Evolutionary conservation across 2,888 invertebrate genomes (phyloP).

Genomic region (Phortica magna): DNA sequence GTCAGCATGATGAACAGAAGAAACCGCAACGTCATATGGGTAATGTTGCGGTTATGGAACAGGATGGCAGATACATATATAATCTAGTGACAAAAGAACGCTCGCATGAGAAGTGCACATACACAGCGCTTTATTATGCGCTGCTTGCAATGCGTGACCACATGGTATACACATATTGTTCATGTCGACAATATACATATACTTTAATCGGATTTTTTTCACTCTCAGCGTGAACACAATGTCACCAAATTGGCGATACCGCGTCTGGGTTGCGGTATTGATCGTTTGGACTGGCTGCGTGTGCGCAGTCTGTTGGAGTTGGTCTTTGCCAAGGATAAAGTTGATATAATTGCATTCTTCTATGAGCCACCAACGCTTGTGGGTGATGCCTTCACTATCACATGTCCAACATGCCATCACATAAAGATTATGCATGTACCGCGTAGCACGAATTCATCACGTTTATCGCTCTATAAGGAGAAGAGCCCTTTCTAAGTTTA

Average conservation of each 20-base stretch:
- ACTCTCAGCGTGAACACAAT: constrained; percentile 74
- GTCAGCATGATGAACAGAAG: constrained; percentile 67
- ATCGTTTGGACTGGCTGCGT: constrained; percentile 81
- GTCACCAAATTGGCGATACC: constrained; percentile 82
- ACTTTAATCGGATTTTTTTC: neutral
- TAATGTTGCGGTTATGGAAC: constrained; percentile 79
- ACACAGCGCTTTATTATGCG: constrained; percentile 78
- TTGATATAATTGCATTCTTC: constrained; percentile 80
- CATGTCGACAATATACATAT: neutral
- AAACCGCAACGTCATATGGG: constrained; percentile 75
- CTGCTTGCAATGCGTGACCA: constrained; percentile 75
- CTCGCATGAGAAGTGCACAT: constrained; percentile 80
- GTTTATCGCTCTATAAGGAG: constrained; percentile 60
- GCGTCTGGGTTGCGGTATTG: constrained; percentile 83
- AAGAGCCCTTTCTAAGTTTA: constrained; percentile 59
- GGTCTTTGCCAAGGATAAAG: constrained; percentile 78
- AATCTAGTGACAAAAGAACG: constrained; percentile 82
- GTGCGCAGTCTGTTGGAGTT: constrained; percentile 78
- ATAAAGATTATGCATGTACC: constrained; percentile 61
- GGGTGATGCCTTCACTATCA: constrained; percentile 55
- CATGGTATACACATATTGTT: constrained; percentile 62
- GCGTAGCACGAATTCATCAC: constrained; percentile 59
- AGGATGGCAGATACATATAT: constrained; percentile 79
- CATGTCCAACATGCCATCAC: constrained; percentile 62
- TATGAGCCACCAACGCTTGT: constrained; percentile 67